phyloP scores from a whole-genome alignment of 2,888 invertebrate species.

The Ariolimax columbianus region DNA sequence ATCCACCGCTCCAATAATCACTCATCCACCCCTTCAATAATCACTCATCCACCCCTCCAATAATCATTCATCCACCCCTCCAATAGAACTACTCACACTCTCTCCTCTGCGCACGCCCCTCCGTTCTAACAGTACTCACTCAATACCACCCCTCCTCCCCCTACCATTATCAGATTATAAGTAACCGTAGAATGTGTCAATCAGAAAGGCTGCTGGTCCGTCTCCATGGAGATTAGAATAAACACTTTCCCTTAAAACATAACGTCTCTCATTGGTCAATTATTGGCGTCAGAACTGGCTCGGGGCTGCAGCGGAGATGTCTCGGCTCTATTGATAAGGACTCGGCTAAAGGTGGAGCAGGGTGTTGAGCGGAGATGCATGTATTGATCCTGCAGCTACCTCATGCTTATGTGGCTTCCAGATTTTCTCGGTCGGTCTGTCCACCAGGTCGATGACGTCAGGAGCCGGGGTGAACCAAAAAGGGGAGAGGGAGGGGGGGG shows the following conservation, averaged over 20 bases:
- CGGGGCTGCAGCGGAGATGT: not conserved
- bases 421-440: not conserved
- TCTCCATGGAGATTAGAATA: not conserved
- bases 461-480: not conserved
- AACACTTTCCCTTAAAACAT: not conserved
- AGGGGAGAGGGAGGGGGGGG: not conserved
- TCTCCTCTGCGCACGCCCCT: too few species aligned
- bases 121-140: too few species aligned
- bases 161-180: too few species aligned
- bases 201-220: not conserved
- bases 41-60: too few species aligned
- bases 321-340: not conserved
- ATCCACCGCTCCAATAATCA: too few species aligned
- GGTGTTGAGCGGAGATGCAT: not conserved
- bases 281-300: not conserved
- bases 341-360: not conserved
- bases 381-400: not conserved
- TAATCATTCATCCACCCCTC: too few species aligned
- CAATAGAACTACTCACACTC: too few species aligned
- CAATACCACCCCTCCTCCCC: too few species aligned
- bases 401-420: not conserved
- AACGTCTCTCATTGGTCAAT: not conserved
- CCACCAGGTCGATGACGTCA: not conserved
- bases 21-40: too few species aligned
- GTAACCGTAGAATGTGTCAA: not conserved